phyloP scores from a whole-genome alignment of 2,888 invertebrate genomes.

The Chesias legatella region DNA sequence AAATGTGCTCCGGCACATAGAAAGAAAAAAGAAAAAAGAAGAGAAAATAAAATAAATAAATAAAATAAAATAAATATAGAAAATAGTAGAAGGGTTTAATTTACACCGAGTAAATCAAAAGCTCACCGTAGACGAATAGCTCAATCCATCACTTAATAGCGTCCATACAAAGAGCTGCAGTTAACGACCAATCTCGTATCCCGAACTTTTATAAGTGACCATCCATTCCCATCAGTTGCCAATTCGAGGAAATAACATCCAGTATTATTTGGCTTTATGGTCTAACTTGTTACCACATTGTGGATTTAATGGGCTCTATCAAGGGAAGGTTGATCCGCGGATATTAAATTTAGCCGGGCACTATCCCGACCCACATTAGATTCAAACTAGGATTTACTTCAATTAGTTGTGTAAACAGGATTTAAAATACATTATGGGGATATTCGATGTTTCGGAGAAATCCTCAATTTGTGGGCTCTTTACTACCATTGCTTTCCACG shows the following conservation, averaged over 20 bases:
- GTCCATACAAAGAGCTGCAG: background rate
- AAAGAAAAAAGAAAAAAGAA: no score
- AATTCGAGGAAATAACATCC: constrained; percentile 22
- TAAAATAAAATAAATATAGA: no score
- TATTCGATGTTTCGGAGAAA: no score
- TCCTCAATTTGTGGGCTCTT: no score
- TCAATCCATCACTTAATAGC: no score
- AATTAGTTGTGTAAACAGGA: constrained; percentile 16
- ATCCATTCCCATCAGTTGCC: constrained; percentile 15
- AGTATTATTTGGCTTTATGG: constrained; percentile 37
- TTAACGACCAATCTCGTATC: constrained; percentile 2
- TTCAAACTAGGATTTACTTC: constrained; percentile 19
- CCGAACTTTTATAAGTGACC: constrained; percentile 2
- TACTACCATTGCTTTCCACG: no score
- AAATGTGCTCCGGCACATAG: no score
- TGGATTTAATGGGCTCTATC: constrained; percentile 32
- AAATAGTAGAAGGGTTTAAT: no score
- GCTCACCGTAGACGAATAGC: no score
- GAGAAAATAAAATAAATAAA: no score
- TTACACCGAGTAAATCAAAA: no score
- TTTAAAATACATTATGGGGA: background rate
- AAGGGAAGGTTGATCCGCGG: constrained; percentile 21
- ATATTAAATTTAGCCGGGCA: constrained; percentile 29
- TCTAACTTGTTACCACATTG: constrained; percentile 30
- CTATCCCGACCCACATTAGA: constrained; percentile 18